Conservation (phyloP, 2,888 invertebrate species). For the Nineta flava region DNA sequence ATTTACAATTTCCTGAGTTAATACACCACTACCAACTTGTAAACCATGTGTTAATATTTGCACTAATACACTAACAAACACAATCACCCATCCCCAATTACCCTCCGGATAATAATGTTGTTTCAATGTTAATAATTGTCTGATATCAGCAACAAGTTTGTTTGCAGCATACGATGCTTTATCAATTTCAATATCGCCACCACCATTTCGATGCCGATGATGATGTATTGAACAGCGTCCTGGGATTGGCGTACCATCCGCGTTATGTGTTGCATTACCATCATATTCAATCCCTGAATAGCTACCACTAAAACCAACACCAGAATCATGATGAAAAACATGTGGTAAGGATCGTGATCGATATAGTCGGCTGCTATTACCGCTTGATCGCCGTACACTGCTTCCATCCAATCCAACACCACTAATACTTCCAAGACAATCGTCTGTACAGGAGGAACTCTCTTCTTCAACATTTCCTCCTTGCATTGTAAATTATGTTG, state of each 20-base stretch:
- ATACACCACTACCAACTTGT: slow-evolving; percentile 42
- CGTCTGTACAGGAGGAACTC: slow-evolving; percentile 14
- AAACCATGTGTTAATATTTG: slow-evolving; percentile 62
- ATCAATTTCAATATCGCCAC: slow-evolving; percentile 25
- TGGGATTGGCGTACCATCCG: not conserved
- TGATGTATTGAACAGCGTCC: not conserved
- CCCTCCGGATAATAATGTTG: slow-evolving; percentile 80
- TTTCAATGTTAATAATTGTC: slow-evolving; percentile 47
- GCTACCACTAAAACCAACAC: slow-evolving; percentile 22
- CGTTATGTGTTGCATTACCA: not conserved
- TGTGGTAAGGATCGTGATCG: slow-evolving; percentile 53
- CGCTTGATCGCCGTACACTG: slow-evolving; percentile 10
- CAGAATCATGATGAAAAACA: slow-evolving; percentile 38
- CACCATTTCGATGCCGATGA: slow-evolving; percentile 8
- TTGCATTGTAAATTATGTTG: slow-evolving; percentile 24
- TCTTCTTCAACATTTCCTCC: slow-evolving; percentile 10
- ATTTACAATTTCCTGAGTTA: slow-evolving; percentile 26
- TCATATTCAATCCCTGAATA: slow-evolving; percentile 6
- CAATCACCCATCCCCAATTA: slow-evolving; percentile 76
- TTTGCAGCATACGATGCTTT: slow-evolving; percentile 33
- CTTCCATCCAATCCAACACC: slow-evolving; percentile 18
- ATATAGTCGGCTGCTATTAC: slow-evolving; percentile 30
- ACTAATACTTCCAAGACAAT: slow-evolving; percentile 18
- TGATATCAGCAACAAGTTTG: slow-evolving; percentile 34
- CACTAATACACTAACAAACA: slow-evolving; percentile 52